These are phyloP conservation scores for Anorthoa munda DNA, from an alignment of 2,888 invertebrate species.

Conservation along the genomic window DNA sequence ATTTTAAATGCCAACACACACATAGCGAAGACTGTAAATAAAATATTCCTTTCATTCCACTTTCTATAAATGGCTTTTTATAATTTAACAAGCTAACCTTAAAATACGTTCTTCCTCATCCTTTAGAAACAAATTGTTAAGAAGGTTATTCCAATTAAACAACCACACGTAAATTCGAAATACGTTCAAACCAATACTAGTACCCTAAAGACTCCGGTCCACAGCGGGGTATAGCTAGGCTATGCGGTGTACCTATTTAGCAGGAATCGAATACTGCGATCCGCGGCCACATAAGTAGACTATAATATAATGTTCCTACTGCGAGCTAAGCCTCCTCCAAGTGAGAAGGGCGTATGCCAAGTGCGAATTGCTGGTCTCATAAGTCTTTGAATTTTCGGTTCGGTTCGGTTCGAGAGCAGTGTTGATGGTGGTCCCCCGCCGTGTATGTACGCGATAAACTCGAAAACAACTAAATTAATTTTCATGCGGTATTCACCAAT, in stretches of 20 bases:
- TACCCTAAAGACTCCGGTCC: neutral
- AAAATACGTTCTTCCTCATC: neutral
- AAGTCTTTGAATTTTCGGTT: no score
- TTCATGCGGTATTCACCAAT: no score
- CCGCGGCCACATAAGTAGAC: no score
- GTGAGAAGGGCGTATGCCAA: no score
- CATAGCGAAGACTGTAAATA: neutral
- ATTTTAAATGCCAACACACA: no score
- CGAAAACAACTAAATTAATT: no score
- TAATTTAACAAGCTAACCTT: neutral
- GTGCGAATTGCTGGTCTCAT: no score
- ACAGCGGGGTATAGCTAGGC: neutral
- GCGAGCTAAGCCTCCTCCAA: no score
- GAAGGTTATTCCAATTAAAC: slow-evolving; percentile 23
- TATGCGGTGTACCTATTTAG: neutral
- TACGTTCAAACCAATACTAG: slow-evolving; percentile 15
- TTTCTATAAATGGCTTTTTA: neutral
- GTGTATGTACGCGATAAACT: no score
- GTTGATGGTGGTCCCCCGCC: no score
- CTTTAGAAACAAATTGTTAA: slow-evolving; percentile 8
- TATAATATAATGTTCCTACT: neutral
- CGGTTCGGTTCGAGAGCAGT: no score
- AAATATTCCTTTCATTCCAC: neutral
- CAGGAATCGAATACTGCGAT: no score
- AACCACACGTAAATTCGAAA: slow-evolving; percentile 12